Evolutionary conservation across 2,888 invertebrate species (phyloP), one percentile per base, ranked within the genome.

Genomic region (Thera britannica): DNA sequence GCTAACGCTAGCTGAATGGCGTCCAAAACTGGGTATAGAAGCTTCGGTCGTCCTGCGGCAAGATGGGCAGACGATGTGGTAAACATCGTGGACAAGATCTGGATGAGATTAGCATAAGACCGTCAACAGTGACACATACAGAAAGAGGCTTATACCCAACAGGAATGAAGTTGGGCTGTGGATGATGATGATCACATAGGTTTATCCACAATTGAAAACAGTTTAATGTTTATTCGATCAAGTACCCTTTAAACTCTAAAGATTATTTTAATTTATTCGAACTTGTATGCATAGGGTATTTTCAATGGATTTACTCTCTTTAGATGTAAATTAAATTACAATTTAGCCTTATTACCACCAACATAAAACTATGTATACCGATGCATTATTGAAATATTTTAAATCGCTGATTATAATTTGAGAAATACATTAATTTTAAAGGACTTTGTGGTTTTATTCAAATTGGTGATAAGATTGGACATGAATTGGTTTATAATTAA

Each of bases 241-340:
- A 65, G 55, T 48, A 64, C 51, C 62, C 68, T 73, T 71, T 71
- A 72, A 71, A 71, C 62, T 69, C 62, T 61, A 52, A 63, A 75
- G 72, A 75, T 75, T 66, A 62, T 44, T 48, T 52, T 62, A 75
- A 74, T 73, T 61, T 75, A 73, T 72, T 60, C 67, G 69, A 67
- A 60, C 35, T 59, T 46, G 34, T 63, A 58, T 56, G 55, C 36
- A 62, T 61, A 7, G 55, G 23, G 68, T 65, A 66, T 36, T 66
- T 70, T 71, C 64, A 67, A 58, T 63, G 63, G 56, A 62, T 63
- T 55, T 62, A 68, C 56, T 54, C 66, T 61, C 62, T 41, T 65
- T 54, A 70, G 55, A 70, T 72, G 67, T 70, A 63, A 70, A 70
- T 71, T 55, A 60, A 62, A 66, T 64, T 62, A 65, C 57, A 63